Conservation (phyloP, 2,797 vertebrate genomes). For the Enteromius afrohamiltoni region DNA sequence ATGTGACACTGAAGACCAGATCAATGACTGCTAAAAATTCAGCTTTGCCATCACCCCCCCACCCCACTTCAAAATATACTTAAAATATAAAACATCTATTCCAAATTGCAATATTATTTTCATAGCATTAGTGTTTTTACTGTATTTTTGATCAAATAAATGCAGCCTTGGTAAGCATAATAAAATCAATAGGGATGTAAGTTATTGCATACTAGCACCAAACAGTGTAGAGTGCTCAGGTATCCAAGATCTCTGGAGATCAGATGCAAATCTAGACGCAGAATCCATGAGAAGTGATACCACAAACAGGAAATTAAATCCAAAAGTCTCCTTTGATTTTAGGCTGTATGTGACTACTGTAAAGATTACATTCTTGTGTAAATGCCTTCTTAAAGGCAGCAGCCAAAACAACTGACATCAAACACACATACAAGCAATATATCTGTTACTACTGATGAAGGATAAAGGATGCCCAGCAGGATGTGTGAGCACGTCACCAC, state of each 20-base stretch:
- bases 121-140: not conserved
- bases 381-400: slow-evolving; percentile 2
- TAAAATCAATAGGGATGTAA: not conserved
- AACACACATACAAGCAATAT: slow-evolving; percentile 21
- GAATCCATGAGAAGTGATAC: not conserved
- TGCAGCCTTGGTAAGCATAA: not conserved
- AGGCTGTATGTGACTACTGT: slow-evolving; percentile 24
- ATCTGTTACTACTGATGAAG: slow-evolving; percentile 10
- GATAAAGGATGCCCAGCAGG: slow-evolving; percentile 40
- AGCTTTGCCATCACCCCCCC: not conserved
- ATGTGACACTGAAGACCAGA: not conserved
- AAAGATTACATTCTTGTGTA: slow-evolving; percentile 26
- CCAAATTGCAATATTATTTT: not conserved
- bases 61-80: not conserved
- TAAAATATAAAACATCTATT: not conserved
- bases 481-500: slow-evolving; percentile 25
- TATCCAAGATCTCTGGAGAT: slow-evolving; percentile 12
- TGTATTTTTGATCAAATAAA: not conserved
- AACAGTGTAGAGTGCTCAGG: not conserved
- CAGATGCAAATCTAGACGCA: slow-evolving; percentile 6
- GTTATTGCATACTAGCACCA: not conserved
- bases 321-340: slow-evolving; percentile 10
- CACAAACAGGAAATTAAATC: slow-evolving; percentile 32
- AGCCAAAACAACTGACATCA: slow-evolving; percentile 28
- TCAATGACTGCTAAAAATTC: not conserved